phyloP scores from a whole-genome alignment of 2,797 vertebrate species.

The Acestrorhynchus altus region DNA sequence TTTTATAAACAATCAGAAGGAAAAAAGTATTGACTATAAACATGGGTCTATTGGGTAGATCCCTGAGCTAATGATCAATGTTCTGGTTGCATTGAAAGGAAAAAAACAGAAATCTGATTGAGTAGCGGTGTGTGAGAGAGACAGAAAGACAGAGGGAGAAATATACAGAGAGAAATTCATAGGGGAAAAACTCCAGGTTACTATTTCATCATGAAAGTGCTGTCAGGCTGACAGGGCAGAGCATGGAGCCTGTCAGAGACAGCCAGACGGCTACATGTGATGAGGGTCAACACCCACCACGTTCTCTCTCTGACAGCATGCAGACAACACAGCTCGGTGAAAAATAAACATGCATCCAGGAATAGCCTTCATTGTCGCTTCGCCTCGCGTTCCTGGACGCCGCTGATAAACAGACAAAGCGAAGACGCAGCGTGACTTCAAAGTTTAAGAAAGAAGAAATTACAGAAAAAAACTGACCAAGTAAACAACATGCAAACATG shows the following conservation, averaged over 20 bases:
- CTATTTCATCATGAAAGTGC: slow-evolving; percentile 18
- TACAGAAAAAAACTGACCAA: slow-evolving; percentile 3
- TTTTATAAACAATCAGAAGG: not conserved
- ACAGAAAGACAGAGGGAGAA: not conserved
- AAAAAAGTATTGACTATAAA: not conserved
- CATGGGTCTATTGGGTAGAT: not conserved
- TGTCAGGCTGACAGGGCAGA: slow-evolving; percentile 23
- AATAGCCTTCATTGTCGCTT: slow-evolving; percentile 10
- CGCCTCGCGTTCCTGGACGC: not conserved
- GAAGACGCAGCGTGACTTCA: not conserved
- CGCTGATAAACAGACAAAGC: slow-evolving; percentile 8
- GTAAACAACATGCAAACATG: not conserved
- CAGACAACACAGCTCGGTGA: slow-evolving; percentile 9
- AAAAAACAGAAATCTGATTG: too few species aligned
- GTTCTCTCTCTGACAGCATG: slow-evolving; percentile 33
- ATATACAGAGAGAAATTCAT: not conserved
- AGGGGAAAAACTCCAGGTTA: slow-evolving; percentile 3
- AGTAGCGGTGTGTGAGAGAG: not conserved
- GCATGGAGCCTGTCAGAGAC: not conserved
- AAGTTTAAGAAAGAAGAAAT: not conserved
- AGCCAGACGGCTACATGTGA: slow-evolving; percentile 35
- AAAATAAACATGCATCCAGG: slow-evolving; percentile 23
- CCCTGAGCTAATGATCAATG: not conserved
- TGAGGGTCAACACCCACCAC: slow-evolving; percentile 28
- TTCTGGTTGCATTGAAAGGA: too few species aligned